A percentile compares a stretch with the other conserved stretches of the same genome.
Conservation (phyloP, 2,888 invertebrate species). For the Fabriciana adippe region DNA sequence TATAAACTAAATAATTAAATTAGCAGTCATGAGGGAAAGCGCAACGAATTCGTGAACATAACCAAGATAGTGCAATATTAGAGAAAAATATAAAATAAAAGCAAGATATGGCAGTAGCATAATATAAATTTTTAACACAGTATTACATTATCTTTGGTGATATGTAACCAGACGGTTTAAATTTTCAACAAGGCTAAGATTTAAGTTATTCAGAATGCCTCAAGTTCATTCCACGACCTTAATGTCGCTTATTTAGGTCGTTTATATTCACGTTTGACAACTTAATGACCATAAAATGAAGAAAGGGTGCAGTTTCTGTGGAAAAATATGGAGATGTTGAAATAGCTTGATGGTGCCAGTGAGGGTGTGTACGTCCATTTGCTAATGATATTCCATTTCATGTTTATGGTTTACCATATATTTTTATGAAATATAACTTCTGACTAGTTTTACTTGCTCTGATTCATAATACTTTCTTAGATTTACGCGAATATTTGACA, state of each 20-base stretch:
- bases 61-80: no score
- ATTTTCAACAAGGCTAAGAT: slow-evolving; percentile 1
- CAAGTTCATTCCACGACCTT: background rate
- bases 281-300: slow-evolving; percentile 10
- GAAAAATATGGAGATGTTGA: slow-evolving; percentile 7
- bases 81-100: no score
- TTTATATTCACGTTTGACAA: slow-evolving; percentile 12
- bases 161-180: background rate
- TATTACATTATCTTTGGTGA: no score
- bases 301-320: slow-evolving; percentile 16
- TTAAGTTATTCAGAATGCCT: slow-evolving; percentile 4
- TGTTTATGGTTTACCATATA: background rate
- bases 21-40: no score
- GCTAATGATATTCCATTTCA: slow-evolving; percentile 14
- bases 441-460: no score
- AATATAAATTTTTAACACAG: no score
- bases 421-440: no score
- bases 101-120: no score
- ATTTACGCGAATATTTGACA: no score
- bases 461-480: no score
- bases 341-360: slow-evolving; percentile 1
- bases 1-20: no score
- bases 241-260: slow-evolving; percentile 5
- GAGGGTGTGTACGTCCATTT: slow-evolving; percentile 13
- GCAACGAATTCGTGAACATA: no score